Conservation (phyloP, 2,888 invertebrate genomes). For the Buathra laborator region DNA sequence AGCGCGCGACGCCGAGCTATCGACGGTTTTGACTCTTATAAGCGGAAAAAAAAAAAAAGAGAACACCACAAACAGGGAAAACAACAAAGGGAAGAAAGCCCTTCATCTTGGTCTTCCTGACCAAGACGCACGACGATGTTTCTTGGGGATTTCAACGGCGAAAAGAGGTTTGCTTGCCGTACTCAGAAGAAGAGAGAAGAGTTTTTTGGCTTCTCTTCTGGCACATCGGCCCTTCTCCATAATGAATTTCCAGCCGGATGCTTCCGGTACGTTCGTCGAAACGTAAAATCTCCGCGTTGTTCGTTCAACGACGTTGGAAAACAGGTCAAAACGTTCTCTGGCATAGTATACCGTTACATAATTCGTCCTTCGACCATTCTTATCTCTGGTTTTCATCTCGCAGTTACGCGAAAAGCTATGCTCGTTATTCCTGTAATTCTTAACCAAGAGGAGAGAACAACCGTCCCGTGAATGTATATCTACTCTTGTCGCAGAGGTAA, state of each 20-base stretch:
- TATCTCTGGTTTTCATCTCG: neutral
- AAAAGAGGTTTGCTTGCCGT: neutral
- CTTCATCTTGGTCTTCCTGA: neutral
- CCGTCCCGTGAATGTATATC: too few species aligned
- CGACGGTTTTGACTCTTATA: neutral
- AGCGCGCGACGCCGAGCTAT: neutral
- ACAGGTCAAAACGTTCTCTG: neutral
- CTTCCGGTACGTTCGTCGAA: neutral
- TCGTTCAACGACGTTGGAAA: conserved; percentile 1
- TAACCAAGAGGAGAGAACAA: neutral
- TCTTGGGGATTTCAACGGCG: neutral
- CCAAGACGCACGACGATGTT: neutral
- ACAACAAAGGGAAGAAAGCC: neutral
- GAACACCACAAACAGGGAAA: neutral
- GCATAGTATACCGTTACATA: neutral
- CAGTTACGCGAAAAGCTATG: neutral
- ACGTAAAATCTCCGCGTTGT: neutral
- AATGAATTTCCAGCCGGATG: conserved; percentile 8
- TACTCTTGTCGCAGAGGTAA: too few species aligned
- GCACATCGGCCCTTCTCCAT: neutral
- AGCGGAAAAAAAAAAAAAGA: neutral
- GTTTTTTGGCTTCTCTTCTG: conserved; percentile 6
- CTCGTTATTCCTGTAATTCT: neutral
- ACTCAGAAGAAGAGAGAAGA: neutral
- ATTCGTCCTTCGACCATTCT: neutral